Base-by-base conservation (phyloP, 2,888 invertebrate species). In the Schizotus pectinicornis region DNA sequence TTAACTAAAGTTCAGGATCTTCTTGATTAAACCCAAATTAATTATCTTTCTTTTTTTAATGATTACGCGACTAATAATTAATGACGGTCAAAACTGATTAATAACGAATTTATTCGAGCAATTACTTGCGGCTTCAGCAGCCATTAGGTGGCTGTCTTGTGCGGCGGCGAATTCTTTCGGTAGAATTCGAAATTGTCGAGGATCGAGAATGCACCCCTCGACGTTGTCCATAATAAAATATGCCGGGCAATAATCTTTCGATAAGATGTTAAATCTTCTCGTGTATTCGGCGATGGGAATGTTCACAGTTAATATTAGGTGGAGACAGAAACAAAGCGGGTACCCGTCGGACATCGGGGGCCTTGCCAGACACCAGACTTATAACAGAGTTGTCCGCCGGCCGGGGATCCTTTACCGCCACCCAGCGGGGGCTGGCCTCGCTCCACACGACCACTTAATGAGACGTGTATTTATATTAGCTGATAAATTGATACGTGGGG, bases 381-480 rank as follows among this genome's bases (percentile, higher is more conserved):
- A 56, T 71, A 71, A 71, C 67, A 71, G 66, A 71, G 71, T 68
- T 69, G 71, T 71, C 65, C 63, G 65, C 65, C 63, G 56, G 65
- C 60, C 61, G 65, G 67, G 67, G 65, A 71, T 71, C 70, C 67
- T 66, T 71, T 70, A 70, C 71, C 64, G 63, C 59, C 61, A 47
- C 68, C 53, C 69, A 61, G 64, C 68, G 71, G 67, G 36, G 50
- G 50, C 48, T 42, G 61, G 57, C 63, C 65, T 56, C 50, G 59
- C 67, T 65, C 67, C 65, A 67, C 70, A 69, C 64, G 70, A 64
- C 56, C 62, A 62, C 61, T 67, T 70, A 70, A 70, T 70, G 69
- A 69, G 70, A 68, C 70, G 57, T 69, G 66, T 68, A 70, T 70
- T 70, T 69, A 68, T 70, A 68, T 68, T 64, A 62, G 61, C 67